These are phyloP conservation scores for Nemotelus pantherinus DNA, from an alignment of 2,888 invertebrate species.

Conservation along the genomic window DNA sequence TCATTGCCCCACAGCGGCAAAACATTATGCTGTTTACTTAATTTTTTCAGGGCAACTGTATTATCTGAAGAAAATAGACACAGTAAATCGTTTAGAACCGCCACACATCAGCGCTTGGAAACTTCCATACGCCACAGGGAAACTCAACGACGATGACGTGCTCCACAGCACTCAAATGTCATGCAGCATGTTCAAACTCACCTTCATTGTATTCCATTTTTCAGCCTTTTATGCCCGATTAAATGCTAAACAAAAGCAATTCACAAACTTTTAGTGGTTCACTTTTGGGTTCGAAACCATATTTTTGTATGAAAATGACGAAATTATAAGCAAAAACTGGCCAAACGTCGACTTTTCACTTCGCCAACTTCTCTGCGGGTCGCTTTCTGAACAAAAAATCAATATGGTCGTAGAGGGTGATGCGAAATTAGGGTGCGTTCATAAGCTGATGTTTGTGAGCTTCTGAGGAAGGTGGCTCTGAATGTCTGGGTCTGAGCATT, in stretches of 20 bases:
- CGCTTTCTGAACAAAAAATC: constrained; percentile 44
- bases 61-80: constrained; percentile 12
- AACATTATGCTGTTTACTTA: constrained; percentile 84
- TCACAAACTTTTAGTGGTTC: constrained; percentile 5
- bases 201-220: constrained; percentile 47
- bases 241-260: not conserved
- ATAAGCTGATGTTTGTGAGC: no score
- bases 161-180: constrained; percentile 17
- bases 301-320: constrained; percentile 41
- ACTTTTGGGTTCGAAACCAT: constrained; percentile 48
- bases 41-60: constrained; percentile 63
- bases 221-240: not conserved
- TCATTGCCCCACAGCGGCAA: constrained; percentile 95
- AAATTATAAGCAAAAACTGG: constrained; percentile 46
- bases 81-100: no score
- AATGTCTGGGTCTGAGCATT: no score
- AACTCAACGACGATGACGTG: not conserved
- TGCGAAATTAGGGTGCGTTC: not conserved
- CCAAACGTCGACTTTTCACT: constrained; percentile 39
- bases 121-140: no score
- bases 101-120: no score
- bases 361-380: constrained; percentile 22
- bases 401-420: constrained; percentile 43
- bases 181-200: not conserved
- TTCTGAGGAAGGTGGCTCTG: no score